Conservation (phyloP, 92 coral and sea anemone genomes). For the Epizoanthus scotinus region DNA sequence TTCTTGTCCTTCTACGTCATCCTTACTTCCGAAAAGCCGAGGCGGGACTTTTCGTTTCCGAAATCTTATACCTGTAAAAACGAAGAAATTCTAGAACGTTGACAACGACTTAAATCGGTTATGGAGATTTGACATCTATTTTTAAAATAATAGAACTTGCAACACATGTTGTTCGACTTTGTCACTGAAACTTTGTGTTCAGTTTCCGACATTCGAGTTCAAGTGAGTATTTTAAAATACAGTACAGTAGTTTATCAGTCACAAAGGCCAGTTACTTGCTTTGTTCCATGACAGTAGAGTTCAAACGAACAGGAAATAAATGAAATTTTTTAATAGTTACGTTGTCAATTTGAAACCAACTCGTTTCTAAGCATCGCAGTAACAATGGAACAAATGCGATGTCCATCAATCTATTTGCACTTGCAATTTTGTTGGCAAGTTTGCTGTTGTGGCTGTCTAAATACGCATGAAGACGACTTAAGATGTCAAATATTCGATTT, state of each 20-base stretch:
- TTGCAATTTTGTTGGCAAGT: constrained; percentile 15
- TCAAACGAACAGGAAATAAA: constrained; percentile 27
- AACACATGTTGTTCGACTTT: background rate
- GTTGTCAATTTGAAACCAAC: background rate
- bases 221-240: constrained; percentile 5
- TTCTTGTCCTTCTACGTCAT: background rate
- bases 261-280: background rate
- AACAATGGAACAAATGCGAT: background rate
- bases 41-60: constrained; percentile 16
- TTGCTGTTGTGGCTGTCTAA: background rate
- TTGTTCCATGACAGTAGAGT: constrained; percentile 7
- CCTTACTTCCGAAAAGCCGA: background rate
- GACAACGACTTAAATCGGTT: background rate
- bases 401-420: background rate
- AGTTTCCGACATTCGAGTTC: background rate
- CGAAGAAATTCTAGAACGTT: background rate
- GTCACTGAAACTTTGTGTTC: too few species aligned
- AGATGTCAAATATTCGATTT: constrained; percentile 2
- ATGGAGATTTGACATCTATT: constrained; percentile 1
- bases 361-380: background rate
- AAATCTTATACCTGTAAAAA: background rate
- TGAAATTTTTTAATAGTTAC: constrained; percentile 15
- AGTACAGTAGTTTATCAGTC: background rate
- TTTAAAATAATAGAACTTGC: background rate
- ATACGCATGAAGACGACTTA: background rate